Evolutionary conservation across 1,140 invertebrate species (phyloP), one percentile per base, ranked within the genome.

Genomic region (Melanaphis sacchari): DNA sequence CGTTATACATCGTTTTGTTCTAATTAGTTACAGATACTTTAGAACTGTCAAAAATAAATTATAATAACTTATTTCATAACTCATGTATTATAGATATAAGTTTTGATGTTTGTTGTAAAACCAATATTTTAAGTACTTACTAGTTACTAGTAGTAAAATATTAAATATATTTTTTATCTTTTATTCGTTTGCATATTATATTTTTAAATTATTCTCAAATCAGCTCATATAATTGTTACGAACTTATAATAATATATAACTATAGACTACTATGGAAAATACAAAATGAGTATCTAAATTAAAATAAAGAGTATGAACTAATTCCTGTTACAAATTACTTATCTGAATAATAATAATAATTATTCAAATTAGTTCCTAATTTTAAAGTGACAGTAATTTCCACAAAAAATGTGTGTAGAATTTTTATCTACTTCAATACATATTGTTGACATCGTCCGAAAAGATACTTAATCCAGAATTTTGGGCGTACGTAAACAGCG

Each of bases 11-110:
- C 4, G 15, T 76, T 76, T 76, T 76, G 3, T n/a, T 76, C 59
- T 76, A 76, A 76, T 76, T 76, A 76, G 59, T 76, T 76, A 76
- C n/a, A 76, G 59, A 76, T 76, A 76, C 59, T 76, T 76, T 76
- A 76, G 31, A 76, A 76, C 59, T 76, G 59, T 76, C 59, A 21
- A 76, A 76, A 76, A 76, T 31, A 76, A 76, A 76, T 36, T 76
- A 76, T 76, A n/a, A 76, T 76, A 76, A n/a, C 59, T 76, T 18
- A 76, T 76, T 76, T 76, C 59, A n/a, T 76, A 76, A 76, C 59
- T 76, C n/a, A n/a, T 76, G 15, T 76, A 15, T 76, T 76, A n/a
- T 76, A 76, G 15, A 76, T 76, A 9, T 76, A 18, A 76, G 31
- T 76, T 76, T 66, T n/a, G 59, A 76, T 76, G 36, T n/a, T 66